These are phyloP conservation scores for Nephila pilipes DNA, from an alignment of 1,140 invertebrate species.

Conservation along the genomic window DNA sequence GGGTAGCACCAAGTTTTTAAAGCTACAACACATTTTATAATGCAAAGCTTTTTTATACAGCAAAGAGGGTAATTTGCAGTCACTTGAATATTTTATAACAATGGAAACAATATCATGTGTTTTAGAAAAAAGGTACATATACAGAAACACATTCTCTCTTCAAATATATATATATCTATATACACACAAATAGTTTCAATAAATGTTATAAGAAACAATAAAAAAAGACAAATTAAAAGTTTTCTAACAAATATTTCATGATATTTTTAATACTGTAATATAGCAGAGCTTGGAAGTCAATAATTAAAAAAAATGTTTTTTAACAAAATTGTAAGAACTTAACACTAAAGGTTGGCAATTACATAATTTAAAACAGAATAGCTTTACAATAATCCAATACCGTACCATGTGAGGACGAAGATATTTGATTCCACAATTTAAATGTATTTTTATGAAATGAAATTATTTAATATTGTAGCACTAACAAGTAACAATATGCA, in stretches of 20 bases:
- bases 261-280: not conserved
- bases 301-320: not conserved
- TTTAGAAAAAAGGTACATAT: not conserved
- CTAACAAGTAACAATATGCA: no score
- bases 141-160: not conserved
- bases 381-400: no score
- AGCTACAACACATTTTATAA: slow-evolving; percentile 25
- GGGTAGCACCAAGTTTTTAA: slow-evolving; percentile 54
- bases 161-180: not conserved
- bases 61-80: not conserved
- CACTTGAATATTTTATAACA: not conserved
- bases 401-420: no score
- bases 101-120: not conserved
- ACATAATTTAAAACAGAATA: no score
- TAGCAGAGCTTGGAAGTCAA: not conserved
- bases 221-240: not conserved
- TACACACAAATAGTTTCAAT: not conserved
- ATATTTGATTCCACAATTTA: no score
- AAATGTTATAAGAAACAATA: not conserved
- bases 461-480: no score
- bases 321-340: not conserved
- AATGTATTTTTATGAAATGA: no score
- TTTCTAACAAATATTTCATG: not conserved
- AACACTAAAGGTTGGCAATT: no score
- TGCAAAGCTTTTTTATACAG: slow-evolving; percentile 2